phyloP scores from a whole-genome alignment of 2,113 vertebrate genomes.

The Pollimyrus isidori region DNA sequence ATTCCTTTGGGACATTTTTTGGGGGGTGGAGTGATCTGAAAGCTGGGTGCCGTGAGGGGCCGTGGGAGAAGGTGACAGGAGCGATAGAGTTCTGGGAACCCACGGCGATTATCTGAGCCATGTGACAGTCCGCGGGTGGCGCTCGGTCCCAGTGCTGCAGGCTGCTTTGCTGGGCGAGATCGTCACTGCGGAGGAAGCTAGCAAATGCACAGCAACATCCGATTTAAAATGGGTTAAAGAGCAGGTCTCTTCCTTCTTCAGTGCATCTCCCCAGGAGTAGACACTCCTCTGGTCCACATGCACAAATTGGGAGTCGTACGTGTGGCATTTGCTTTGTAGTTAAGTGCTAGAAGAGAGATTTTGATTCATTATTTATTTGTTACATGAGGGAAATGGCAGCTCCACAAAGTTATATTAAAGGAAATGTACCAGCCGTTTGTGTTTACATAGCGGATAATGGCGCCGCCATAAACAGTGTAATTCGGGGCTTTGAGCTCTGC shows the following conservation, averaged over 20 bases:
- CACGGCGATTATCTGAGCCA: conserved; percentile 56
- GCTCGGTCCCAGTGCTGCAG: background rate
- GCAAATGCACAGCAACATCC: background rate
- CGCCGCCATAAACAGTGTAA: background rate
- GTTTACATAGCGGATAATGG: background rate
- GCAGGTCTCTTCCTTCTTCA: background rate
- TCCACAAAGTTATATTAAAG: background rate
- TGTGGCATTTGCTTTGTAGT: background rate
- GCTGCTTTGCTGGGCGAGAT: background rate
- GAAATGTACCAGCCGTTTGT: background rate
- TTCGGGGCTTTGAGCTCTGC: background rate
- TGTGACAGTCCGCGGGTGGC: conserved; percentile 59
- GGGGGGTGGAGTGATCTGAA: conserved; percentile 14
- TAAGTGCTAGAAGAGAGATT: background rate
- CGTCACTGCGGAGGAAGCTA: conserved; percentile 22
- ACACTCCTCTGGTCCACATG: background rate
- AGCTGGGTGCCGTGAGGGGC: conserved; percentile 47
- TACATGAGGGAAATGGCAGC: background rate
- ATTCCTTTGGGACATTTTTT: background rate
- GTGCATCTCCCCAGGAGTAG: background rate
- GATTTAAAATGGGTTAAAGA: background rate
- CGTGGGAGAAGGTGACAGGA: conserved; percentile 48
- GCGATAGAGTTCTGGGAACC: conserved; percentile 61
- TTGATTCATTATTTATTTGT: background rate
- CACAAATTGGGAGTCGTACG: background rate